A percentile compares a stretch with the other conserved stretches of the same genome.
phyloP scores from a whole-genome alignment of 2,888 invertebrate species.

The Melanchra persicariae region DNA sequence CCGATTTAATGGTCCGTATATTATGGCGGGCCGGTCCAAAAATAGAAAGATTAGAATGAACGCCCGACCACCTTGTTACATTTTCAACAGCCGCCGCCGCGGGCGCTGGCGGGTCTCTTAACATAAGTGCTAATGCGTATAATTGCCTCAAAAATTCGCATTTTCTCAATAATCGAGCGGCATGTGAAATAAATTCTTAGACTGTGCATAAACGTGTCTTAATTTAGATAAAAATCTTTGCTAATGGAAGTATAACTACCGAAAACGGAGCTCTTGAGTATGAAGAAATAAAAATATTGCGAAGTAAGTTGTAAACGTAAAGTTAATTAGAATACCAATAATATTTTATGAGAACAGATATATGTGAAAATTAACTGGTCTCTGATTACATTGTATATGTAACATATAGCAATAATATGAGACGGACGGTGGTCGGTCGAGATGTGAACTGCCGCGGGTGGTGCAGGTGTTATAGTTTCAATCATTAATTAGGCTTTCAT shows the following conservation, averaged over 20 bases:
- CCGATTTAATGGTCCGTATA: conserved; percentile 72
- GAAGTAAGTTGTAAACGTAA: conserved; percentile 56
- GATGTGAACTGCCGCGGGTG: conserved; percentile 26
- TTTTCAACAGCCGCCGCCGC: conserved; percentile 69
- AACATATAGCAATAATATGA: conserved; percentile 18
- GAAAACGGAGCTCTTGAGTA: conserved; percentile 43
- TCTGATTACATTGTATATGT: conserved; percentile 38
- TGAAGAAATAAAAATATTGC: conserved; percentile 60
- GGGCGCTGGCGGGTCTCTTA: conserved; percentile 56
- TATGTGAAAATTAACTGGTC: conserved; percentile 50
- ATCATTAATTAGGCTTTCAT: conserved; percentile 12
- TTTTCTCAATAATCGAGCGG: conserved; percentile 45
- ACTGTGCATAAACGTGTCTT: conserved; percentile 38
- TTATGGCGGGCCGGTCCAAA: conserved; percentile 70
- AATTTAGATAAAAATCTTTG: conserved; percentile 45
- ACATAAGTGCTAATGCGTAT: conserved; percentile 44
- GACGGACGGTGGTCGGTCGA: background rate
- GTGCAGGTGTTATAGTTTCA: conserved; percentile 19
- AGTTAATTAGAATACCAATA: conserved; percentile 64
- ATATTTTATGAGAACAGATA: conserved; percentile 60
- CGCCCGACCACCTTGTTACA: conserved; percentile 79
- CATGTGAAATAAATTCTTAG: conserved; percentile 34
- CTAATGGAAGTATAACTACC: conserved; percentile 43
- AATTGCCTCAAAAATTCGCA: conserved; percentile 44
- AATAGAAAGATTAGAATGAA: conserved; percentile 79